A percentile compares a stretch with the other conserved stretches of the same genome.
phyloP scores from a whole-genome alignment of 1,140 invertebrate species.

The Aphidius gifuensis region DNA sequence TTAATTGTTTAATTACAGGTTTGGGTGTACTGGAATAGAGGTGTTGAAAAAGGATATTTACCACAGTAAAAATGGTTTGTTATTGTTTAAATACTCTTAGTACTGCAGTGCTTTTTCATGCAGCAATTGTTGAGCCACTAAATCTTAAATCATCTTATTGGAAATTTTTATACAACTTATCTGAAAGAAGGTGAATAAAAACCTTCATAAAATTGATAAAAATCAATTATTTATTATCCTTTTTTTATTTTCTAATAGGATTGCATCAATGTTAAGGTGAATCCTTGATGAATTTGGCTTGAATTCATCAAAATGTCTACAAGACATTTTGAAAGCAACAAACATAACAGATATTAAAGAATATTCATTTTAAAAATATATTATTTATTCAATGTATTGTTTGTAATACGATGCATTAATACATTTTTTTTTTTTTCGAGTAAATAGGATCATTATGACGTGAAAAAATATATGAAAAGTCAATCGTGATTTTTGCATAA shows the following conservation, averaged over 20 bases:
- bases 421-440: too few species aligned
- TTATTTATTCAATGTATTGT: too few species aligned
- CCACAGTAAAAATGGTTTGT: constrained; percentile 63
- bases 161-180: constrained; percentile 75
- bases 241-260: constrained; percentile 44
- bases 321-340: constrained; percentile 47
- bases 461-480: too few species aligned
- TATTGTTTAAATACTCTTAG: constrained; percentile 71
- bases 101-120: constrained; percentile 77
- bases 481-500: too few species aligned
- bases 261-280: constrained; percentile 58
- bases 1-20: constrained; percentile 26
- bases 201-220: background rate
- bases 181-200: constrained; percentile 64
- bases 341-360: constrained; percentile 38
- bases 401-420: too few species aligned
- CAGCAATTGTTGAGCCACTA: constrained; percentile 74
- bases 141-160: constrained; percentile 79
- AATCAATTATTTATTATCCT: constrained; percentile 11
- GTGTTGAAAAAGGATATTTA: constrained; percentile 57
- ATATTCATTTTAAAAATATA: constrained; percentile 46
- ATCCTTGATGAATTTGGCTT: constrained; percentile 62
- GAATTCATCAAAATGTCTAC: constrained; percentile 49
- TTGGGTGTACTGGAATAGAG: constrained; percentile 63
- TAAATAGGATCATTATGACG: too few species aligned